Evolutionary conservation across 2,797 vertebrate genomes (phyloP), one percentile per base, ranked within the genome.

Genomic region (Oryzias sinensis): DNA sequence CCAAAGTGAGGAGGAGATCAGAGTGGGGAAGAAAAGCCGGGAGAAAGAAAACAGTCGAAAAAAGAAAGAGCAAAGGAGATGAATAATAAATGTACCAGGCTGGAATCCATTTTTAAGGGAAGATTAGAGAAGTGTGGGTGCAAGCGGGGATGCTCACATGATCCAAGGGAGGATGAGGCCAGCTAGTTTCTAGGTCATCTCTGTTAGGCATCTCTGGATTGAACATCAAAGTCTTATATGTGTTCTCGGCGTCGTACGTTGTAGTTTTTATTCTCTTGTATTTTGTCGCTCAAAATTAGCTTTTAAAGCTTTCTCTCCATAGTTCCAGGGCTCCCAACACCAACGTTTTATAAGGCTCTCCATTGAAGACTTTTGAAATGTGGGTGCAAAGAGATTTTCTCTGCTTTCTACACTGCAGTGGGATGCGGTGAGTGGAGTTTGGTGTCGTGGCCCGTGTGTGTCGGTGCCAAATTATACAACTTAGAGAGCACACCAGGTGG

Each of bases 11-110:
- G 59, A 66, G 67, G 47, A 53, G 70, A 72, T 68, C 76, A 70
- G 72, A 71, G 62, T 64, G 51, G 24, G 61, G 65, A 47, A 61
- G 49, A 72, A 18, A 78, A 68, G 76, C 60, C n/a, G 22, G 47
- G 61, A 70, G 79, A 72, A 69, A 49, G 33, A 62, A 79, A 70
- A 74, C 65, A 17, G 53, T 65, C 67, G 56, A 54, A 62, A 18
- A 62, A 74, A 71, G 68, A 65, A 44, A 63, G 62, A 75, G 74
- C 49, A 46, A 56, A 43, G 60, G 59, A 79, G 76, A 86, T 91
- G 82, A 90, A 90, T 89, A 86, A 89, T 87, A 82, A 88, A 89
- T 88, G 79, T 65, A 53, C 58, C 81, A 76, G 50, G 67, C 77
- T 76, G 62, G 78, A 87, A 81, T 80, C 76, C 83, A 83, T 89